Evolutionary conservation across 1,140 invertebrate genomes (phyloP).

Genomic region (Cecropterus lyciades): DNA sequence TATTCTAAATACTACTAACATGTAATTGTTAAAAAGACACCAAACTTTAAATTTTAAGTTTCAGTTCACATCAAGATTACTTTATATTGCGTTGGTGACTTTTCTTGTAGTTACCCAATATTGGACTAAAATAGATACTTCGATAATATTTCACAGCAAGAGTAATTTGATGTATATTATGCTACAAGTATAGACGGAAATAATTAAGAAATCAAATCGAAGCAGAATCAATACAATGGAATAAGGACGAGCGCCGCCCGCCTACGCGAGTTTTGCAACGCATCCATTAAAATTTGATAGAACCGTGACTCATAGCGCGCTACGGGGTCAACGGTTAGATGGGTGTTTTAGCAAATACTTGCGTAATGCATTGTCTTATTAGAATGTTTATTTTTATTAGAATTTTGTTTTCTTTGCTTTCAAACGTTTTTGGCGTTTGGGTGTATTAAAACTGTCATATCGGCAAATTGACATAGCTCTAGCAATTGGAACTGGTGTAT

Average conservation of each 20-base stretch:
- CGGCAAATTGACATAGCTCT: too few relatives aligned
- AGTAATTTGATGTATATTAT: conserved; percentile 1
- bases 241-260: conserved; percentile 45
- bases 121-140: too few relatives aligned
- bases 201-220: conserved; percentile 37
- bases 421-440: not conserved
- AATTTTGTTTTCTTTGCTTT: not conserved
- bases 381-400: conserved; percentile 19
- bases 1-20: too few relatives aligned
- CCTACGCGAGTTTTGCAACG: conserved; percentile 65
- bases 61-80: too few relatives aligned
- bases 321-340: conserved; percentile 42
- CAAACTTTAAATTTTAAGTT: too few relatives aligned
- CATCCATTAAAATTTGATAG: conserved; percentile 72
- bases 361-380: conserved; percentile 29
- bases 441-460: too few relatives aligned
- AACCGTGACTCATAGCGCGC: conserved; percentile 56
- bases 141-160: too few relatives aligned
- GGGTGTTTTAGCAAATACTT: conserved; percentile 33
- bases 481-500: too few relatives aligned
- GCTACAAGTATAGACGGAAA: conserved; percentile 24
- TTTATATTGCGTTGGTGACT: too few relatives aligned
- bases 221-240: conserved; percentile 34
- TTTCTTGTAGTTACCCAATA: too few relatives aligned
- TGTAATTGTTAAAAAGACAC: too few relatives aligned